phyloP scores from a whole-genome alignment of 2,797 vertebrate species.

The Cichlasoma orientale region DNA sequence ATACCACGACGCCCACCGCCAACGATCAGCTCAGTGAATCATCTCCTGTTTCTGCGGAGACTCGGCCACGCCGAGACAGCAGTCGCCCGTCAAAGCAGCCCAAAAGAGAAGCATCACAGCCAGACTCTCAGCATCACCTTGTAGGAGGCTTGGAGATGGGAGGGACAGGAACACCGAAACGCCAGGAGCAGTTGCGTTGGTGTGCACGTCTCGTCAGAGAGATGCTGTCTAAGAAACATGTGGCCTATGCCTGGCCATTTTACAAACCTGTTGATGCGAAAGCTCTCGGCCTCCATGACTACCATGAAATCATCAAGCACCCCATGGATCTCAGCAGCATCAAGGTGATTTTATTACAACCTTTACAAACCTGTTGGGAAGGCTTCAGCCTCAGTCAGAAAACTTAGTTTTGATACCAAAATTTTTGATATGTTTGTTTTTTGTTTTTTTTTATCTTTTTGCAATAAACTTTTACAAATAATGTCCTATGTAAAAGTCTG shows the following conservation, averaged over 20 bases:
- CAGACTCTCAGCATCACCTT: conserved; percentile 80
- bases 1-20: conserved; percentile 92
- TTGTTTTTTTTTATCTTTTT: neutral
- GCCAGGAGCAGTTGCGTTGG: conserved; percentile 69
- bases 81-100: conserved; percentile 84
- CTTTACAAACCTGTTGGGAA: neutral
- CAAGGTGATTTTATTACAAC: conserved; percentile 79
- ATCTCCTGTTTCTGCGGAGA: conserved; percentile 82
- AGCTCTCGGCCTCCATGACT: conserved; percentile 86
- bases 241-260: conserved; percentile 92
- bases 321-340: conserved; percentile 85
- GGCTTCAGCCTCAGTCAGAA: neutral
- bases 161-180: conserved; percentile 44
- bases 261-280: conserved; percentile 91
- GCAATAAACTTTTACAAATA: neutral
- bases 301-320: conserved; percentile 94
- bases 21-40: conserved; percentile 91
- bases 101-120: conserved; percentile 83
- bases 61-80: conserved; percentile 81
- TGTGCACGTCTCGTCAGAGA: conserved; percentile 66
- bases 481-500: neutral
- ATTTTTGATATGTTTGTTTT: neutral
- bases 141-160: conserved; percentile 39
- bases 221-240: conserved; percentile 87
- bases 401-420: neutral